phyloP scores from a whole-genome alignment of 2,888 invertebrate genomes.

The Erebia aethiops region DNA sequence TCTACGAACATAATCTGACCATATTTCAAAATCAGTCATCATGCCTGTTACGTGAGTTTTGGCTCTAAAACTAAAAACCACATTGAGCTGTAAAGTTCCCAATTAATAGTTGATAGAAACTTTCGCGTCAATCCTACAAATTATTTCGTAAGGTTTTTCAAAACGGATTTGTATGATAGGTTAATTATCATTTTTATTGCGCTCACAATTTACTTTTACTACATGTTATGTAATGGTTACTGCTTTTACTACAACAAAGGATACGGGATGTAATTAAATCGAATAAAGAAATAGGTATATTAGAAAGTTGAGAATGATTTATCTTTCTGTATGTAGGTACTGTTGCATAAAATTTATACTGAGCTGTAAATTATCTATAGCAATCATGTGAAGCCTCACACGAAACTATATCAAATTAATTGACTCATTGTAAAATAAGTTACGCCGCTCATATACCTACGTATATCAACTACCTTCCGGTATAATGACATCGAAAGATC shows the following conservation, averaged over 20 bases:
- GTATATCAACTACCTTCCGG: no score
- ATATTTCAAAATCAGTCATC: no score
- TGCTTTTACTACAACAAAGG: no score
- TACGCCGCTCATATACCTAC: no score
- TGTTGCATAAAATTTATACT: not conserved
- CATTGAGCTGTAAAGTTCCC: not conserved
- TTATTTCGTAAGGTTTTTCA: not conserved
- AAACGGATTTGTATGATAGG: constrained; percentile 8
- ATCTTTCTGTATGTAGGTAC: not conserved
- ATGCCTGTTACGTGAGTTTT: no score
- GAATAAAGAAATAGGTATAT: not conserved
- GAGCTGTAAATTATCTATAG: not conserved
- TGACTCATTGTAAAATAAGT: not conserved
- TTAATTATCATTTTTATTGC: not conserved
- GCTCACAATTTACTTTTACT: not conserved
- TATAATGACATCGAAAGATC: no score
- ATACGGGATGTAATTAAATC: constrained; percentile 15
- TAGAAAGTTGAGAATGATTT: not conserved
- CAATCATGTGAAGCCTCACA: not conserved
- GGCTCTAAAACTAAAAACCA: not conserved
- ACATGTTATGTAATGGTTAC: no score
- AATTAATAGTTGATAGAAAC: not conserved
- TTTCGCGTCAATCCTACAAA: not conserved
- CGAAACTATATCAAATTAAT: not conserved
- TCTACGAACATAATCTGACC: no score